Evolutionary conservation across 2,113 vertebrate species (phyloP).

Genomic region (Periophthalmodon schlosseri): DNA sequence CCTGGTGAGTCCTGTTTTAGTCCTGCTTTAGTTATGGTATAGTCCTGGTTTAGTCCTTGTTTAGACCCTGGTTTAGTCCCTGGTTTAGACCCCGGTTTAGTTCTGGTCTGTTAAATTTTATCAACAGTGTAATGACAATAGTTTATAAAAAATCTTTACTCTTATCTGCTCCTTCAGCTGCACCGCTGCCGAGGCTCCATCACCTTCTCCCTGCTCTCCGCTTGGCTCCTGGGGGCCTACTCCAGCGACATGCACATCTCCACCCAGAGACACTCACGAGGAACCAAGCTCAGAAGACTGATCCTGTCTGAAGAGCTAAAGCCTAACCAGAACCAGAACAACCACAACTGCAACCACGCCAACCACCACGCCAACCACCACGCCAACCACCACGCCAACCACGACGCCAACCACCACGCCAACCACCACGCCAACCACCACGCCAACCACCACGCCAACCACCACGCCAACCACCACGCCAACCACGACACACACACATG

Average conservation of each 20-base stretch:
- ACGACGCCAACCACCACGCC: no score
- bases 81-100: background rate
- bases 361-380: background rate
- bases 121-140: no score
- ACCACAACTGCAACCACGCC: background rate
- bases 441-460: background rate
- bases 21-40: no score
- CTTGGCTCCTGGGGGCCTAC: conserved; percentile 91
- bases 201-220: conserved; percentile 91
- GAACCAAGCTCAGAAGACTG: conserved; percentile 88
- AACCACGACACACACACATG: background rate
- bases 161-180: conserved; percentile 55
- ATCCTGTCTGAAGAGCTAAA: conserved; percentile 94
- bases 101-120: no score
- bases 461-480: background rate
- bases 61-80: background rate
- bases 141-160: no score
- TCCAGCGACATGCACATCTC: conserved; percentile 99
- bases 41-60: no score
- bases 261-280: conserved; percentile 91
- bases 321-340: conserved; percentile 62
- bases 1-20: conserved; percentile 69
- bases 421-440: background rate
- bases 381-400: background rate
- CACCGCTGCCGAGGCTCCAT: conserved; percentile 92